Evolutionary conservation across 2,113 vertebrate species (phyloP), one percentile per base, ranked within the genome.

Genomic region (Sylvietta virens): DNA sequence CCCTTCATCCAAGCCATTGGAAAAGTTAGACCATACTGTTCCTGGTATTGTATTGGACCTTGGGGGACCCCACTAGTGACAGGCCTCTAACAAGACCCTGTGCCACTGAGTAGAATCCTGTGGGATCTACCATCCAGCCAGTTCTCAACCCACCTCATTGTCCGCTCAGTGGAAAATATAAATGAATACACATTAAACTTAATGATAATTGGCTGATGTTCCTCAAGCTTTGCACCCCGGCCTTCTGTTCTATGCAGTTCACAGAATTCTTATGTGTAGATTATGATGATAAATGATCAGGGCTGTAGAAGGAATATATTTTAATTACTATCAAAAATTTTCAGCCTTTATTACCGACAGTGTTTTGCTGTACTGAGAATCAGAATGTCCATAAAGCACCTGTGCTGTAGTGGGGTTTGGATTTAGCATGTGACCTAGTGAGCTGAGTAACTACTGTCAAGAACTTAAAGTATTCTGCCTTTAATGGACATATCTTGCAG

Each of bases 151-250:
- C 27, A 65, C 10, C 8, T 65, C 44, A 11, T 2, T 51, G 13
- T 39, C 15, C 23, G 30, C 33, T 58, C 33, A 24, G 37, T n/a
- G 8, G 33, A 51, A 42, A 73, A 44, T 28, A 51, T 44, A 79
- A 95, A 94, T 87, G 80, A 93, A 93, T 93, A 87, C 18, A 62
- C 28, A 73, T 81, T 64, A 95, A 71, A 37, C 40, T 39, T 92
- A 90, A 90, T 54, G 47, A 47, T 85, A 80, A 85, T 50, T 92
- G 54, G 15, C 42, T 74, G 45, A 54, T 67, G 20, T 48, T 94
- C 62, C 40, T 90, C 58, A 78, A 70, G 37, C 58, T 88, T 92
- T 60, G 54, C 15, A 92, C 58, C 19, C 60, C 4, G 1, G 56
- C 91, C 70, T 95, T 87, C 91, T 94, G 58, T 91, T 95, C 79